Evolutionary conservation across 2,888 invertebrate species (phyloP).

Genomic region (Ormyrus labotus): DNA sequence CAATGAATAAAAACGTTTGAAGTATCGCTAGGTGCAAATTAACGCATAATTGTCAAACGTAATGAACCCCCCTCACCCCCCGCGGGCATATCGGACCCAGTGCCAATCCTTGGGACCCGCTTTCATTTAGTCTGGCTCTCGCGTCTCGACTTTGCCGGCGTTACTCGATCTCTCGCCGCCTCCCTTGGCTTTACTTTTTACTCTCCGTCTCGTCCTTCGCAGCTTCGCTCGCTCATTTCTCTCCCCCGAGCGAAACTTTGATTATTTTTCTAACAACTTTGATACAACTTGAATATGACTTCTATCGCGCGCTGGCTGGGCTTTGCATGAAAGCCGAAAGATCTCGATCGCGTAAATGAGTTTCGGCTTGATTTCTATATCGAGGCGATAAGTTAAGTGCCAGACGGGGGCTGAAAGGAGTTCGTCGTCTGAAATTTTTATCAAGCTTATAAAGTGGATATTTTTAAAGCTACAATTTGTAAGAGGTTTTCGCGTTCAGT

Average conservation of each 20-base stretch:
- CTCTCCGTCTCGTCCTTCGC: constrained; percentile 52
- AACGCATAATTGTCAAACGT: constrained; percentile 77
- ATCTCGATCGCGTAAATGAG: constrained; percentile 9
- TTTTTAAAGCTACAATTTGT: too few relatives aligned
- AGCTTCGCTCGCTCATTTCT: neutral
- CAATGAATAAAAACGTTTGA: constrained; percentile 76
- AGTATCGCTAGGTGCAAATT: constrained; percentile 75
- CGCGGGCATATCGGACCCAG: constrained; percentile 3
- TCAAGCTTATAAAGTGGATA: too few relatives aligned
- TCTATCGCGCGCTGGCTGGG: neutral
- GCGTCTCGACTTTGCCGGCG: constrained; percentile 9
- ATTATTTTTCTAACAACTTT: constrained; percentile 75
- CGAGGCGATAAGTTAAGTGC: neutral
- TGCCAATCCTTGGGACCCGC: constrained; percentile 14
- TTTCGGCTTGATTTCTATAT: constrained; percentile 2
- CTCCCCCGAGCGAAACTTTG: constrained; percentile 68
- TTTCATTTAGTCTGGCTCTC: constrained; percentile 21
- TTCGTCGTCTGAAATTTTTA: too few relatives aligned
- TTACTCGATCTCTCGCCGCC: neutral
- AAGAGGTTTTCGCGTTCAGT: too few relatives aligned
- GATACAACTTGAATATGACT: constrained; percentile 41
- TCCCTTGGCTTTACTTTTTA: constrained; percentile 17
- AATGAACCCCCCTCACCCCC: constrained; percentile 65
- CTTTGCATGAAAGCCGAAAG: neutral
- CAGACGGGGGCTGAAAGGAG: neutral